Percentiles rank a stretch among this genome's conserved stretches.
phyloP scores from a whole-genome alignment of 2,797 vertebrate genomes.

The Microhierax caerulescens region DNA sequence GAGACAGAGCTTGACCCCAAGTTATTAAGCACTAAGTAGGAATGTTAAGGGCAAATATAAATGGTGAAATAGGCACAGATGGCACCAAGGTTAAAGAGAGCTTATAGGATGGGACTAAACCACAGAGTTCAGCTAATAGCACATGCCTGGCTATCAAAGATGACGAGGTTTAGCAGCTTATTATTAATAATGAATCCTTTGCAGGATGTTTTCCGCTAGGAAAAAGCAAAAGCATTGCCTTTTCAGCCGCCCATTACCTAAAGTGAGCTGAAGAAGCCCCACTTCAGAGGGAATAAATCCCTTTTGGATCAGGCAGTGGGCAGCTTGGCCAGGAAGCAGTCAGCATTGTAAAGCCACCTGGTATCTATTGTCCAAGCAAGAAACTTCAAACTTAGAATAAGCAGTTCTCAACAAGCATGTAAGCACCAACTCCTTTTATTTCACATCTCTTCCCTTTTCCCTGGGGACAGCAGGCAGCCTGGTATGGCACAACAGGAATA shows the following conservation, averaged over 20 bases:
- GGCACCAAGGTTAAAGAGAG: neutral
- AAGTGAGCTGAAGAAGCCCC: neutral
- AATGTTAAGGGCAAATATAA: neutral
- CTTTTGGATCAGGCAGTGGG: neutral
- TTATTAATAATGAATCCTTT: neutral
- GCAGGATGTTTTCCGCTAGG: neutral
- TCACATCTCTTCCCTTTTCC: neutral
- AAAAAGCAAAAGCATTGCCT: neutral
- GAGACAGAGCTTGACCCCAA: neutral
- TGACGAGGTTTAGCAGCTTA: neutral
- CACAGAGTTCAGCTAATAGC: neutral
- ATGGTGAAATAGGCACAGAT: neutral
- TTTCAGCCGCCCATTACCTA: neutral
- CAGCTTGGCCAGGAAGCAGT: neutral
- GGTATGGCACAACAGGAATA: neutral
- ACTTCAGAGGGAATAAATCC: neutral
- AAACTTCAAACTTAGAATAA: neutral
- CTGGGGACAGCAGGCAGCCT: neutral
- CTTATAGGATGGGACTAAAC: neutral
- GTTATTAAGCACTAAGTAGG: neutral
- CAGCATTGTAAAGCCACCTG: neutral
- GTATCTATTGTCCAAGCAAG: neutral
- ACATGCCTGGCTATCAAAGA: neutral
- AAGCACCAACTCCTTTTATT: neutral
- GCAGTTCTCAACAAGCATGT: neutral